Evolutionary conservation across 2,113 vertebrate species (phyloP), one percentile per base, ranked within the genome.

Genomic region (Phycodurus eques): DNA sequence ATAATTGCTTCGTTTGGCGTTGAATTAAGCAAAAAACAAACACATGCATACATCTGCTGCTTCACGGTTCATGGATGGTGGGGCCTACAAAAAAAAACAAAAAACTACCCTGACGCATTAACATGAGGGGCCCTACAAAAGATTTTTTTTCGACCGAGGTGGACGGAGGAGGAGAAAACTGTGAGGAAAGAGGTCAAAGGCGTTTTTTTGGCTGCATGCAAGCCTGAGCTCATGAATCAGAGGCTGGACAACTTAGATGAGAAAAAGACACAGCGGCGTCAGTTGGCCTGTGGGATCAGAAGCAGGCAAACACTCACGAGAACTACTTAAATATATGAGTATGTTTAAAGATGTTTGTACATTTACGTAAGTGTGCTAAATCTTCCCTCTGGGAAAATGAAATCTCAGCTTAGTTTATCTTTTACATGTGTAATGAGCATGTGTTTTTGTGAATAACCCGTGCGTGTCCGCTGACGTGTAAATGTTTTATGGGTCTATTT

Each of bases 141-240:
- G 2, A 20, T 63, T n/a, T 17, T 19, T 63, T 1, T 39, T 39
- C 6, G 17, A 43, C 35, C 22, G 51, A 19, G 47, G 27, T 27
- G 8, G 44, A 15, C 69, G 60, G 72, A 69, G 42, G 73, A 70
- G 62, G 53, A 60, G 61, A 74, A 67, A 56, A 76, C 67, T 75
- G 77, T 86, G 87, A 77, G 74, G 74, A 81, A 70, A 72, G 49
- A 84, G 80, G 81, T 85, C 77, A 82, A 68, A 73, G 85, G 76
- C 73, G 64, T 82, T 82, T 80, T 85, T 88, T 82, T 88, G 82
- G 83, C 84, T 76, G 72, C 65, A 73, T 74, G 67, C 71, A 5
- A 3, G 35, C 35, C 6, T 67, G 70, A 77, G 79, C 63, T 82
- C 83, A 73, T 89, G 76, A 87, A 84, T 91, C 80, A 80, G 65